Evolutionary conservation across 2,113 vertebrate species (phyloP), one percentile per base, ranked within the genome.

Genomic region (Trinectes maculatus): DNA sequence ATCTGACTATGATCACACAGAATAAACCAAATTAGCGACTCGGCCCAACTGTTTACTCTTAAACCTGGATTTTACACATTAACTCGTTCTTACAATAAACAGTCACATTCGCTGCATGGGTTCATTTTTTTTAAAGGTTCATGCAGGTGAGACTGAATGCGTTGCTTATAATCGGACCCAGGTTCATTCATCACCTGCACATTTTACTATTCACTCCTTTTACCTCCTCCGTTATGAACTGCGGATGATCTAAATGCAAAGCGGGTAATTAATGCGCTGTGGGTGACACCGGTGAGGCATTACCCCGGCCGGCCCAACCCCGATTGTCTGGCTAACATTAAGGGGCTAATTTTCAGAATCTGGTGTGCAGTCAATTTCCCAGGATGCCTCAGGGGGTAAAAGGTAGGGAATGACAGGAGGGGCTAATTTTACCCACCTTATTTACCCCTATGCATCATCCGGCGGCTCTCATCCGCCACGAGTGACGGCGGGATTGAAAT

Each of bases 381-480:
- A 87, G 80, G 77, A 87, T 95, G 96, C 96, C 96, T 94, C 80
- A 16, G 63, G 79, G 95, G 94, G 74, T 93, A 93, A 95, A 96
- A 97, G 95, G 95, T 96, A 95, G 93, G 93, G 93, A 70, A 74
- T 95, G 95, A 95, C 95, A 96, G 94, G 93, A 95, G 94, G 76
- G 95, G 95, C 93, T 97, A 95, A 98, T 98, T 96, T 96, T 93
- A 93, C 94, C 94, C 94, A 91, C 94, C 93, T 96, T 98, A 98
- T 99, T 99, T 98, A 98, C 95, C 94, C 93, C 95, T 93, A 96
- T 98, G 95, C 95, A 96, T 98, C 95, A 97, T 97, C 94, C 93
- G 72, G 74, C 92, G 88, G 94, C 94, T 93, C 94, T 93, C 85
- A 85, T 91, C 92, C 95, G 95, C 97, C 95, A 95, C 92, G 33